A percentile compares a stretch with the other conserved stretches of the same genome.
phyloP scores from a whole-genome alignment of 2,113 vertebrate species.

The Choloepus hoffmanni region DNA sequence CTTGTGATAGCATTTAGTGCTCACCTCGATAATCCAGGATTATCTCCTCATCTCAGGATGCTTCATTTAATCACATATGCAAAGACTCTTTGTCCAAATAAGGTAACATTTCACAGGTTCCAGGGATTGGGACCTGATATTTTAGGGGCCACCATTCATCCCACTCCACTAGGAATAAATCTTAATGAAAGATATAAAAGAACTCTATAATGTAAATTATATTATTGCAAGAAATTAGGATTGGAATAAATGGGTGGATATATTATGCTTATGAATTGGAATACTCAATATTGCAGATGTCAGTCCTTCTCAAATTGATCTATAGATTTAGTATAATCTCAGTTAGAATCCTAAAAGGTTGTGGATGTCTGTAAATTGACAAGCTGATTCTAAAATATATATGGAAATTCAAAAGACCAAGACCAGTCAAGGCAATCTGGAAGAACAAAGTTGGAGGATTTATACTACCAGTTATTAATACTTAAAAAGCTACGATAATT shows the following conservation, averaged over 20 bases:
- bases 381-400: slow-evolving; percentile 36
- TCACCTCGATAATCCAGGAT: background rate
- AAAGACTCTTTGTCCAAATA: slow-evolving; percentile 24
- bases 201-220: background rate
- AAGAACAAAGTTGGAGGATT: background rate
- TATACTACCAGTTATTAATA: background rate
- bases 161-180: background rate
- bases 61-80: background rate
- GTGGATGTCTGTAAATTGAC: background rate
- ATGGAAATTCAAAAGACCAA: background rate
- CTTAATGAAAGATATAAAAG: background rate
- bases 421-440: background rate
- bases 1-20: background rate
- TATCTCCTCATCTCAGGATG: background rate
- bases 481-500: background rate
- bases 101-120: background rate
- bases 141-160: background rate
- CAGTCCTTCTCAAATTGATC: background rate
- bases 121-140: background rate
- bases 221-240: background rate
- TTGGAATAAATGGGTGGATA: background rate
- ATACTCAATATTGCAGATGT: background rate
- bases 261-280: background rate
- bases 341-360: background rate
- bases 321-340: background rate